Percentiles rank a stretch among this genome's conserved stretches.
Conservation (phyloP, 1,140 invertebrate species). For the Theocolax elegans region DNA sequence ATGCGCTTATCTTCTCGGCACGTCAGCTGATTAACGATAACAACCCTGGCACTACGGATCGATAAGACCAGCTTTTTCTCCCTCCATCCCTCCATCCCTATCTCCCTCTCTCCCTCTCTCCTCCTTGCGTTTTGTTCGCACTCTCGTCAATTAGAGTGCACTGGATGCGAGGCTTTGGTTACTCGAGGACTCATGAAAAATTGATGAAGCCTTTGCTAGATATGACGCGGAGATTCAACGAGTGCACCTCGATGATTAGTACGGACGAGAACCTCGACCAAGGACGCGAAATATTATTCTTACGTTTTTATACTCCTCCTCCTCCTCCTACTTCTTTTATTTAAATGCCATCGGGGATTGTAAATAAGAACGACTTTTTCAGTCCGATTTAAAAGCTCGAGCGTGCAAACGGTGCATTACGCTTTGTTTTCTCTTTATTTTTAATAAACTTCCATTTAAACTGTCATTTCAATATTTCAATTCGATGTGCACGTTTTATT, state of each 20-base stretch:
- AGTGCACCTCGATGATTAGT: conserved; percentile 22
- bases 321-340: too few species aligned
- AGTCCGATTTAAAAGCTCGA: too few species aligned
- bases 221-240: conserved; percentile 13
- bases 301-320: background rate
- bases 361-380: conserved; percentile 18
- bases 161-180: conserved; percentile 11
- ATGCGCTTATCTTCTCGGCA: conserved; percentile 31
- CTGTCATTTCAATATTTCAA: too few species aligned
- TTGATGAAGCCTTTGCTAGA: conserved; percentile 34
- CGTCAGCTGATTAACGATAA: conserved; percentile 41
- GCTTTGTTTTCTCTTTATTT: too few species aligned
- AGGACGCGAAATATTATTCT: conserved; percentile 13
- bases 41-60: conserved; percentile 24
- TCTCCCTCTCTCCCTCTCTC: background rate
- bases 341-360: too few species aligned
- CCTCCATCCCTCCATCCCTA: conserved; percentile 1
- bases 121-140: background rate
- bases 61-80: conserved; percentile 7
- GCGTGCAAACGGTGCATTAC: too few species aligned
- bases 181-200: conserved; percentile 36
- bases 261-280: background rate
- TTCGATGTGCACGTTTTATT: too few species aligned
- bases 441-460: too few species aligned
- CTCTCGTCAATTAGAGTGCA: conserved; percentile 36